Base-by-base conservation (phyloP, 2,797 vertebrate genomes). In the Graptemys geographica region DNA sequence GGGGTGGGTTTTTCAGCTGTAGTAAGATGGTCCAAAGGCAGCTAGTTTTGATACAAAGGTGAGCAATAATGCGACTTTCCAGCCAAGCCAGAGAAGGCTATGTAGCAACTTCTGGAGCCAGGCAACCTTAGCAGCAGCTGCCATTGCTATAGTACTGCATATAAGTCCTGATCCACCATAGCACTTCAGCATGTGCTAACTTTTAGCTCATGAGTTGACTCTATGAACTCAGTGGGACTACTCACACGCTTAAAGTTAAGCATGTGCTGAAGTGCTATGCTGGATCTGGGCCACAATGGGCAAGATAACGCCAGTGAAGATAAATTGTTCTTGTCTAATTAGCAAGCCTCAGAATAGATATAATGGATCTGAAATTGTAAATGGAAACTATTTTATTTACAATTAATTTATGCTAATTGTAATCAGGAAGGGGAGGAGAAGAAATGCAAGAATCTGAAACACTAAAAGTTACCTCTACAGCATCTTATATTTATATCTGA, bases 251-350 rank as follows among this genome's bases (percentile, higher is more conserved):
- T 65, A 93, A 84, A 69, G 78, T 88, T 44, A 44, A 27, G 41
- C 16, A 74, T 27, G n/a, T 15, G 74, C 37, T 10, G 9, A 72
- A 72, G 21, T 41, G 69, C 27, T 47, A 27, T 49, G 25, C 44
- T 49, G 15, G 25, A 11, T 49, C 74, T 47, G 44, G 7, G 13
- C 23, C 8, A 21, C 81, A 87, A 79, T 59, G 52, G 80, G 25
- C 76, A 10, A 85, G 85, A 55, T 52, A 13, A 90, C 96, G 87
- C 12, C 44, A 41, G 3, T 80, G 23, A 62, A 85, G 37, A 72
- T 84, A 74, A 53, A 12, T 93, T 93, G 19, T 25, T 53, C 94
- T 51, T 96, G 4, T 85, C 96, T 92, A 87, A 78, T 87, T 93
- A 87, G 19, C n/a, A 90, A 92, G 72, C 23, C 37, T 1, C 5